Percentiles rank a stretch among this genome's conserved stretches.
phyloP scores from a whole-genome alignment of 35 echinoderm and acorn worm genomes.

The Apostichopus japonicus region DNA sequence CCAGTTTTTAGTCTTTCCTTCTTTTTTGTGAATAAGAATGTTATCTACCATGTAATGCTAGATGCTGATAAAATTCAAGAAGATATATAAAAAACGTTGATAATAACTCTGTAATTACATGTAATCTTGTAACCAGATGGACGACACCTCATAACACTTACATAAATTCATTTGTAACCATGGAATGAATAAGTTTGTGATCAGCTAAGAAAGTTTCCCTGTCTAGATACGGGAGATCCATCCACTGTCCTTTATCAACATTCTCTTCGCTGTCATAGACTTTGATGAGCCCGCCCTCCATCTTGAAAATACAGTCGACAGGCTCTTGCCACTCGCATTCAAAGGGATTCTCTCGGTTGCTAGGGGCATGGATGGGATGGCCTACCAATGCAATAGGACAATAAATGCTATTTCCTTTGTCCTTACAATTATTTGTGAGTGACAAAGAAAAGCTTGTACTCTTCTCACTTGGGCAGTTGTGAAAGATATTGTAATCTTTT shows the following conservation, averaged over 20 bases:
- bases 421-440: too few relatives aligned
- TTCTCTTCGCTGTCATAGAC: constrained; percentile 78
- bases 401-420: too few relatives aligned
- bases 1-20: too few relatives aligned
- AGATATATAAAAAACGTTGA: too few relatives aligned
- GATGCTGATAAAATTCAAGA: too few relatives aligned
- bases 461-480: too few relatives aligned
- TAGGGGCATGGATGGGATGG: constrained; percentile 90
- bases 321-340: constrained; percentile 66
- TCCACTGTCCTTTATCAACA: constrained; percentile 56
- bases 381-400: constrained; percentile 30
- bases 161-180: constrained; percentile 97
- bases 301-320: constrained; percentile 81
- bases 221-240: constrained; percentile 81
- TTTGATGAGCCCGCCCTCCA: constrained; percentile 72
- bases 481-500: too few relatives aligned
- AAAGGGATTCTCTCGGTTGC: constrained; percentile 76
- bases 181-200: constrained; percentile 76
- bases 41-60: too few relatives aligned
- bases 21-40: too few relatives aligned
- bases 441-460: too few relatives aligned
- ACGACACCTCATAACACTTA: constrained; percentile 38
- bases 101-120: too few relatives aligned
- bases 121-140: too few relatives aligned
- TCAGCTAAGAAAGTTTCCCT: constrained; percentile 84